A percentile compares a stretch with the other conserved stretches of the same genome.
Evolutionary conservation across 2,113 vertebrate species (phyloP).

Genomic region (Dicentrarchus labrax): DNA sequence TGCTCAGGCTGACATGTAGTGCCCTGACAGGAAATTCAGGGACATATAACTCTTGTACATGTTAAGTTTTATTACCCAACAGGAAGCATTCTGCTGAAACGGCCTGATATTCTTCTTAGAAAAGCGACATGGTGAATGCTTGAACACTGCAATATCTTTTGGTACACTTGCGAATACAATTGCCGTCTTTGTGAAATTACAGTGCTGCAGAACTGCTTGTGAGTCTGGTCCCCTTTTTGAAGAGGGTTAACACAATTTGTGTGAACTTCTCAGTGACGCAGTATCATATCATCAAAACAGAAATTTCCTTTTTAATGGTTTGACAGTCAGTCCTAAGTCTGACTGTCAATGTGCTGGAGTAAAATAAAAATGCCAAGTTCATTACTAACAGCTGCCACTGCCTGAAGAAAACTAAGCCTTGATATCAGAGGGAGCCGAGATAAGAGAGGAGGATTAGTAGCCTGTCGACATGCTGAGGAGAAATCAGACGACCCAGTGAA

Average conservation of each 20-base stretch:
- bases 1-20: slow-evolving; percentile 58
- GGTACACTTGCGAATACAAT: slow-evolving; percentile 22
- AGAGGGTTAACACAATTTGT: slow-evolving; percentile 31
- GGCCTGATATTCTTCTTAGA: slow-evolving; percentile 8
- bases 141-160: slow-evolving; percentile 7
- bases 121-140: slow-evolving; percentile 13
- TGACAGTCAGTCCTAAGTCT: slow-evolving; percentile 27
- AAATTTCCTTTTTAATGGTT: slow-evolving; percentile 47
- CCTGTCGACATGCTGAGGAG: slow-evolving; percentile 64
- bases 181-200: slow-evolving; percentile 4
- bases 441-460: slow-evolving; percentile 74
- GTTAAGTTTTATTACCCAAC: slow-evolving; percentile 52
- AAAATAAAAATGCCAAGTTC: slow-evolving; percentile 70
- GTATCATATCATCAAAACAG: slow-evolving; percentile 28
- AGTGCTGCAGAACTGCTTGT: not conserved
- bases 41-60: slow-evolving; percentile 54
- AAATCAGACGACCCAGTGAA: slow-evolving; percentile 70
- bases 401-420: slow-evolving; percentile 67
- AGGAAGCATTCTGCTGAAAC: slow-evolving; percentile 44
- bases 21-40: slow-evolving; percentile 52
- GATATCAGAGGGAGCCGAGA: slow-evolving; percentile 75
- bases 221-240: not conserved
- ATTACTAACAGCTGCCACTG: slow-evolving; percentile 70
- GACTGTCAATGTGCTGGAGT: slow-evolving; percentile 38
- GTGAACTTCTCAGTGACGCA: slow-evolving; percentile 11